Conservation (phyloP, 2,888 invertebrate species). For the Pseudanteris insignis region DNA sequence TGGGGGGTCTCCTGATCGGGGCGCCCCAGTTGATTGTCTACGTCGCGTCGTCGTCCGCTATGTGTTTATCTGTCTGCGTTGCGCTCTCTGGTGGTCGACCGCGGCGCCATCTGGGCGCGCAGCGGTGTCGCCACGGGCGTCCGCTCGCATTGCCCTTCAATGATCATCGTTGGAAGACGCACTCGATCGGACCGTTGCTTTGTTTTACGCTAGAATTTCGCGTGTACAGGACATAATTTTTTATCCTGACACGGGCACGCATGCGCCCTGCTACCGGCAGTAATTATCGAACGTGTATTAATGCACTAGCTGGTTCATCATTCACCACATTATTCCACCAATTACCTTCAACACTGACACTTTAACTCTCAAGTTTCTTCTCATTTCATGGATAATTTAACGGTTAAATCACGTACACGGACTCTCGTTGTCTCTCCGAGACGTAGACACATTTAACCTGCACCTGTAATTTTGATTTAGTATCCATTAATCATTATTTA, state of each 20-base stretch:
- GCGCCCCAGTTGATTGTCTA: conserved; percentile 37
- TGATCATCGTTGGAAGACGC: conserved; percentile 17
- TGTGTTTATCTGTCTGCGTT: conserved; percentile 25
- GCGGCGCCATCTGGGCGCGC: conserved; percentile 31
- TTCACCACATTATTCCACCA: too few relatives aligned
- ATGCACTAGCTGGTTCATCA: conserved; percentile 2
- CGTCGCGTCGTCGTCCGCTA: conserved; percentile 18
- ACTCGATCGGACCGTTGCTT: too few relatives aligned
- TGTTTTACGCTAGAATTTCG: neutral
- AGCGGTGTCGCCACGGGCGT: conserved; percentile 20
- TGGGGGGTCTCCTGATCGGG: conserved; percentile 25
- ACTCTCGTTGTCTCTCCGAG: too few relatives aligned
- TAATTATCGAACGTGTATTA: conserved; percentile 23
- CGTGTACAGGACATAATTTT: conserved; percentile 16
- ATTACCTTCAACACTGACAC: too few relatives aligned
- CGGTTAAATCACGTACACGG: too few relatives aligned
- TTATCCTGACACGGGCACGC: conserved; percentile 19
- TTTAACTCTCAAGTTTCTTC: too few relatives aligned
- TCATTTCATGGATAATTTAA: too few relatives aligned
- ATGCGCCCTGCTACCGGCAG: conserved; percentile 12
- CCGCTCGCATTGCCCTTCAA: conserved; percentile 5
- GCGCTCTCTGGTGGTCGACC: conserved; percentile 21
- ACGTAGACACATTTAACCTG: too few relatives aligned
- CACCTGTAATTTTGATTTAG: too few relatives aligned
- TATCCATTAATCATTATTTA: too few relatives aligned